Percentiles rank a stretch among this genome's conserved stretches.
Conservation (phyloP, 2,113 vertebrate species). For the Periophthalmodon schlosseri region DNA sequence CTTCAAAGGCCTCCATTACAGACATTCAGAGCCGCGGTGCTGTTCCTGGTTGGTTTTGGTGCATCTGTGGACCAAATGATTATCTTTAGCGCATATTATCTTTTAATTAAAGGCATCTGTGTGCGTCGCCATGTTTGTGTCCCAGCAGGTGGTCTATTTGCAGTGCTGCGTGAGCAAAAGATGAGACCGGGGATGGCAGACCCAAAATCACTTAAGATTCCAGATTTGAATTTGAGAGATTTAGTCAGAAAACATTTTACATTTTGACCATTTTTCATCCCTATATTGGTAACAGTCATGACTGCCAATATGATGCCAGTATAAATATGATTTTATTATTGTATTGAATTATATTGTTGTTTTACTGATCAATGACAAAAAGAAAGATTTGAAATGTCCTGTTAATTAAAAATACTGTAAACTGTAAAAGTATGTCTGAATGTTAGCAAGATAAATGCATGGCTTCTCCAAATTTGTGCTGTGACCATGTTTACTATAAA, state of each 20-base stretch:
- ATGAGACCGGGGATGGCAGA: not conserved
- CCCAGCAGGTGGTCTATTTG: conserved; percentile 54
- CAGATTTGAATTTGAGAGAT: not conserved
- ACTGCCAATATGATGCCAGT: not conserved
- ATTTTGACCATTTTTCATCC: not conserved
- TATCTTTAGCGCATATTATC: conserved; percentile 64
- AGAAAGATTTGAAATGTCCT: too few species aligned
- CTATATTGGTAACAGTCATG: not conserved
- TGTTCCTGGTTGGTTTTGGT: conserved; percentile 20
- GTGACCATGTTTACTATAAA: too few species aligned
- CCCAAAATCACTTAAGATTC: not conserved
- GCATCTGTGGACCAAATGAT: conserved; percentile 49
- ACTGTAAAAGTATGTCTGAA: too few species aligned
- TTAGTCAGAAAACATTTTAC: not conserved
- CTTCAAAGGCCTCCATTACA: conserved; percentile 45
- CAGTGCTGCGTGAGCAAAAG: conserved; percentile 6
- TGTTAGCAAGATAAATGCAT: too few species aligned
- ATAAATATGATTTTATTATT: too few species aligned
- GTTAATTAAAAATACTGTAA: too few species aligned
- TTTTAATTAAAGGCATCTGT: conserved; percentile 58
- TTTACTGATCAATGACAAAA: too few species aligned
- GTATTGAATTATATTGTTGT: too few species aligned
- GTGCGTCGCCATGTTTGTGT: conserved; percentile 32
- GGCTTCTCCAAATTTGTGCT: too few species aligned
- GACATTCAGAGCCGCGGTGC: conserved; percentile 10